phyloP scores from a whole-genome alignment of 2,113 vertebrate species.

The Myanophis thanlyinensis region DNA sequence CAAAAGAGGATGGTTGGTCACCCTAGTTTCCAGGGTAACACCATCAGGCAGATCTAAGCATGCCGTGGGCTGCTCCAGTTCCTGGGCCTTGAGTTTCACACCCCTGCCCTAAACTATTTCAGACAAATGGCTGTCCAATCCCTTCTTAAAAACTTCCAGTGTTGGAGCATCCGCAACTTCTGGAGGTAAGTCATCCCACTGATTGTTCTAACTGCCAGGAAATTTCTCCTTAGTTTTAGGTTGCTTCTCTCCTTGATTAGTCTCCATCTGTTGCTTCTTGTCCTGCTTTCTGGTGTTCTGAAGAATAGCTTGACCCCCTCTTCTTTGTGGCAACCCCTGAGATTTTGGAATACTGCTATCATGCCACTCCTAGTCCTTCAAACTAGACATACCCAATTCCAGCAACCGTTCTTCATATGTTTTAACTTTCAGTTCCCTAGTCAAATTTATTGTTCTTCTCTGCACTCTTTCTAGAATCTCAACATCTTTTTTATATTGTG shows the following conservation, averaged over 20 bases:
- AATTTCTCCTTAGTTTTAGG: not conserved
- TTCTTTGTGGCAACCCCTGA: not conserved
- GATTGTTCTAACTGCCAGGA: not conserved
- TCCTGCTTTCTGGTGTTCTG: not conserved
- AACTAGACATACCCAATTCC: not conserved
- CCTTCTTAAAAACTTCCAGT: not conserved
- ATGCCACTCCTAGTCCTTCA: not conserved
- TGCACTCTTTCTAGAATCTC: not conserved
- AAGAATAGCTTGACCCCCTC: not conserved
- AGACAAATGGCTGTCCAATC: not conserved
- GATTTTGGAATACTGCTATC: not conserved
- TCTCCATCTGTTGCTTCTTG: not conserved
- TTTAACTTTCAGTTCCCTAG: not conserved
- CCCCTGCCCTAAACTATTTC: not conserved
- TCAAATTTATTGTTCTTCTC: not conserved
- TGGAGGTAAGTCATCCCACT: not conserved
- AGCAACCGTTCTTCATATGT: not conserved
- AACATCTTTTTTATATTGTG: not conserved
- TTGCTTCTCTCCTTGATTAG: not conserved
- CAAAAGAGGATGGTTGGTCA: too few relatives aligned
- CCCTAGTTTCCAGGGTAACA: too few relatives aligned
- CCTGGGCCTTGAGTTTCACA: too few relatives aligned
- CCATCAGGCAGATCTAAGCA: too few relatives aligned
- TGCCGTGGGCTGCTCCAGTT: too few relatives aligned
- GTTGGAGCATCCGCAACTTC: not conserved